Conservation (phyloP, 2,888 invertebrate species). For the Erpobdella octoculata region DNA sequence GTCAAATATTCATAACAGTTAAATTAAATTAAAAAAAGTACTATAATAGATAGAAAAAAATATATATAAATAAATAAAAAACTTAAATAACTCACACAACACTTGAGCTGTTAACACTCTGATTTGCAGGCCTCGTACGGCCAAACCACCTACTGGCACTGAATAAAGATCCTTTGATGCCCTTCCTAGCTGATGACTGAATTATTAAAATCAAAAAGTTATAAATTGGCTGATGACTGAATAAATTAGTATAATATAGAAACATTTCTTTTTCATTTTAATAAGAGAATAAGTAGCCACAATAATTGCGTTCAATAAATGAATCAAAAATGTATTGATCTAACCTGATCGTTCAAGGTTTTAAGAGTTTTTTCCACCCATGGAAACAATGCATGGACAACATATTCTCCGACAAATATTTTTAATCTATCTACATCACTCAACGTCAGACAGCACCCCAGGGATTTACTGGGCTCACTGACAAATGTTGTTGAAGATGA, state of each 20-base stretch:
- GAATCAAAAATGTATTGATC: neutral
- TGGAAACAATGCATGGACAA: constrained; percentile 74
- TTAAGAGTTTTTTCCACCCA: constrained; percentile 82
- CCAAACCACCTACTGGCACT: constrained; percentile 94
- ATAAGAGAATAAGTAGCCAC: too few species aligned
- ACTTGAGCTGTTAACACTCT: constrained; percentile 34
- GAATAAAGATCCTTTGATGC: constrained; percentile 81
- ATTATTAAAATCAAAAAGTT: neutral
- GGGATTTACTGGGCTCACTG: neutral
- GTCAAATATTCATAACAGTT: neutral
- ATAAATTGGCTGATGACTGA: neutral
- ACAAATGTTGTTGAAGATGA: too few species aligned
- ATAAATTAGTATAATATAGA: neutral
- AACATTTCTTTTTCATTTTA: too few species aligned
- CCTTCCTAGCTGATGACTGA: constrained; percentile 63
- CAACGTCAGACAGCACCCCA: constrained; percentile 61
- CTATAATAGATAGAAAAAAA: neutral
- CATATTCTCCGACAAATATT: constrained; percentile 77
- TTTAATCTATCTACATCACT: constrained; percentile 78
- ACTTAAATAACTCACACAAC: constrained; percentile 65
- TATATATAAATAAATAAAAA: neutral
- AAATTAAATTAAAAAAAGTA: neutral
- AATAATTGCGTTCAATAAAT: too few species aligned
- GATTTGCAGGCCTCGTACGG: constrained; percentile 63
- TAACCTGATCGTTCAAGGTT: constrained; percentile 54